phyloP scores from a whole-genome alignment of 2,113 vertebrate genomes.

The Glareola pratincola region DNA sequence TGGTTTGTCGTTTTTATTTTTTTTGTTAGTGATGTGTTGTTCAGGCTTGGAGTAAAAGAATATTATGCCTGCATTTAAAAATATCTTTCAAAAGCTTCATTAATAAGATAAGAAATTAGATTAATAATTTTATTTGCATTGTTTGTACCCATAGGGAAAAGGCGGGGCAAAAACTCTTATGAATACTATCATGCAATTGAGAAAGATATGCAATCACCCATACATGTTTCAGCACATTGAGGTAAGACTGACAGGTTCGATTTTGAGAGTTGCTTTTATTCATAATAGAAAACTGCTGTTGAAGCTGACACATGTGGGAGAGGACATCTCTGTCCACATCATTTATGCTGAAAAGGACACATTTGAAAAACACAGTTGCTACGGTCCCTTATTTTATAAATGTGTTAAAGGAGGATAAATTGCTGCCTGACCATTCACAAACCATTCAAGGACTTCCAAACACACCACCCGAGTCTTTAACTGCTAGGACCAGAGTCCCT shows the following conservation, averaged over 20 bases:
- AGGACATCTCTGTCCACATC: not conserved
- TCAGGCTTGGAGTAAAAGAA: not conserved
- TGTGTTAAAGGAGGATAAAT: not conserved
- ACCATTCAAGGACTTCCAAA: not conserved
- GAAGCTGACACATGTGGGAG: not conserved
- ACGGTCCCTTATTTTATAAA: not conserved
- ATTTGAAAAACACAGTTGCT: not conserved
- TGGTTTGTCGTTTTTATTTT: fast-evolving
- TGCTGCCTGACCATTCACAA: not conserved
- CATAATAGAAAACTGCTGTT: not conserved
- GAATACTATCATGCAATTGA: conserved; percentile 99
- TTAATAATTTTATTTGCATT: not conserved
- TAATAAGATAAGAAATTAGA: not conserved
- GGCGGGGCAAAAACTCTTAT: conserved; percentile 97
- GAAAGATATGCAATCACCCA: conserved; percentile 98
- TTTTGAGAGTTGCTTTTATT: not conserved
- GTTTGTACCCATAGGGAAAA: conserved; percentile 85
- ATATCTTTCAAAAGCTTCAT: not conserved
- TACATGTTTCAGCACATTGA: conserved; percentile 99
- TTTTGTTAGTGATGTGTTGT: not conserved
- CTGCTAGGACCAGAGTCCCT: not conserved
- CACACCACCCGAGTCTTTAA: not conserved
- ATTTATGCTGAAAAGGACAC: not conserved
- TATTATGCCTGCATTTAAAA: not conserved
- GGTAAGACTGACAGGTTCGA: conserved; percentile 49